These are phyloP conservation scores for Hirtodrosophila duncani DNA, from an alignment of 2,888 invertebrate genomes.

Conservation along the genomic window DNA sequence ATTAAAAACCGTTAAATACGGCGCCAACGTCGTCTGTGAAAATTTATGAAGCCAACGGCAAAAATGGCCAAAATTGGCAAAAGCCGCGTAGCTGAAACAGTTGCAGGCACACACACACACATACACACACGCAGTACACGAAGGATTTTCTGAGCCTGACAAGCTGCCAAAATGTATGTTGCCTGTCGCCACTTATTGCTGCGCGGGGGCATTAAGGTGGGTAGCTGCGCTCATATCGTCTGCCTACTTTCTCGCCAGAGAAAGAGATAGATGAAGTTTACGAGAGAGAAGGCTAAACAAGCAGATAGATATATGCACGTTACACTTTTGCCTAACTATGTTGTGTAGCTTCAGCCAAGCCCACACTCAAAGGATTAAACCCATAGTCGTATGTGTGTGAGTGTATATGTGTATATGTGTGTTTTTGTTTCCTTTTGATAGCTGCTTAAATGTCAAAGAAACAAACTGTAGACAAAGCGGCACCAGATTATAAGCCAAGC, in stretches of 20 bases:
- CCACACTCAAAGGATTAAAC: conserved; percentile 8
- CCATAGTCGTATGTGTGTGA: conserved; percentile 7
- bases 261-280: too few species aligned
- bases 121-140: neutral
- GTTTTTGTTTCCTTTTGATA: conserved; percentile 4
- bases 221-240: neutral
- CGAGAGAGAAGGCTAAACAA: too few species aligned
- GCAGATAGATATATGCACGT: conserved; percentile 21
- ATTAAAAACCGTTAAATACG: conserved; percentile 61
- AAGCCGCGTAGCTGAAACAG: conserved; percentile 42
- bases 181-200: neutral
- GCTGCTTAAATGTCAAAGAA: conserved; percentile 45
- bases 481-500: conserved; percentile 3
- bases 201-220: conserved; percentile 29
- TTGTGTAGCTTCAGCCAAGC: too few species aligned
- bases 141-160: conserved; percentile 8
- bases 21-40: conserved; percentile 49
- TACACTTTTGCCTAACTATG: conserved; percentile 35
- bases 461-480: conserved; percentile 25
- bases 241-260: conserved; percentile 15
- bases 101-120: conserved; percentile 8
- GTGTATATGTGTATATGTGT: conserved; percentile 14
- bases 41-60: conserved; percentile 50
- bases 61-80: conserved; percentile 24
- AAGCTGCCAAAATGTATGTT: conserved; percentile 17